Conservation (phyloP, 2,113 vertebrate genomes). For the Salvator merianae region DNA sequence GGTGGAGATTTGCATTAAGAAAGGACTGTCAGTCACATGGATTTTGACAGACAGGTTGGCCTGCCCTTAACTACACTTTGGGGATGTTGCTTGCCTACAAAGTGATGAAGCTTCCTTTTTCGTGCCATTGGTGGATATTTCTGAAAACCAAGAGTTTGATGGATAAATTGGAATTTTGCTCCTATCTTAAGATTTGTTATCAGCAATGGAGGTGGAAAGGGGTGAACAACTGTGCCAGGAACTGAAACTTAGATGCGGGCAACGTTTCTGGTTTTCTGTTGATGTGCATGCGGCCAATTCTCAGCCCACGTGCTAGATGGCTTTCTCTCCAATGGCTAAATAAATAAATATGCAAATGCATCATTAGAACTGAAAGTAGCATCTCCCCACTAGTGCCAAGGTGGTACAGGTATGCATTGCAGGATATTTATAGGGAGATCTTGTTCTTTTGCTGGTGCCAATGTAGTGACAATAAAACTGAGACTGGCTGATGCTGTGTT, state of each 20-base stretch:
- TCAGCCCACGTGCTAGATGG: neutral
- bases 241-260: neutral
- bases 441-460: no score
- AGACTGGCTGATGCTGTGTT: no score
- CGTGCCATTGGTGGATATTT: neutral
- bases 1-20: slow-evolving; percentile 58
- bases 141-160: slow-evolving; percentile 1
- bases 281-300: neutral
- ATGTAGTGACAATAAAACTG: no score
- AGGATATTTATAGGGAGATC: no score
- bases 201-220: neutral
- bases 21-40: slow-evolving; percentile 53
- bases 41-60: slow-evolving; percentile 50
- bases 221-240: neutral
- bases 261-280: neutral
- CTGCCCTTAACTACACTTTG: slow-evolving; percentile 41
- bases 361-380: slow-evolving; percentile 28
- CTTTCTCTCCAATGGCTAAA: slow-evolving; percentile 18
- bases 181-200: slow-evolving; percentile 16
- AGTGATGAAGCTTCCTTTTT: slow-evolving; percentile 51
- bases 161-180: neutral
- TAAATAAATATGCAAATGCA: neutral
- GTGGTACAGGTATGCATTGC: no score
- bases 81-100: slow-evolving; percentile 36
- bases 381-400: neutral